Conservation (phyloP, 2,797 vertebrate species). For the Micromesistius poutassou region DNA sequence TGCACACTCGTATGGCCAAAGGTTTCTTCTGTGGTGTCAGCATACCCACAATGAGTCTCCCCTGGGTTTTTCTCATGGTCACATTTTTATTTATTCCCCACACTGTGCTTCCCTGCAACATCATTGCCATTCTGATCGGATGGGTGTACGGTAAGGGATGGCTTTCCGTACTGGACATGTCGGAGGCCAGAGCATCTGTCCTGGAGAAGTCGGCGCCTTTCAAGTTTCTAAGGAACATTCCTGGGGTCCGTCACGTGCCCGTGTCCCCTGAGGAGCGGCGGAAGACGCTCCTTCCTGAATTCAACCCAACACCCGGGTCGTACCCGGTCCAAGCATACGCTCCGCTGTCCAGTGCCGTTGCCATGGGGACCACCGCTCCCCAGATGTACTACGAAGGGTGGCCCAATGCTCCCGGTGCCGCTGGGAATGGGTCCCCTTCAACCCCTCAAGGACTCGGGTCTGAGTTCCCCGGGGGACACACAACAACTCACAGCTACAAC, state of each 20-base stretch:
- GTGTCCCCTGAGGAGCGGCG: constrained; percentile 58
- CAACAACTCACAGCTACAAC: constrained; percentile 36
- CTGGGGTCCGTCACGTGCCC: constrained; percentile 45
- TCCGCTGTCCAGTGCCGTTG: constrained; percentile 33
- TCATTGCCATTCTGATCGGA: constrained; percentile 54
- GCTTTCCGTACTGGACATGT: constrained; percentile 53
- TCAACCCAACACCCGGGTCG: constrained; percentile 61
- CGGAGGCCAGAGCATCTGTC: constrained; percentile 51
- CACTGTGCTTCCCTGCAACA: constrained; percentile 59
- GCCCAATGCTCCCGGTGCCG: constrained; percentile 17
- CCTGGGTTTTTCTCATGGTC: constrained; percentile 59
- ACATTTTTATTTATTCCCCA: constrained; percentile 45
- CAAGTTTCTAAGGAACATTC: constrained; percentile 47
- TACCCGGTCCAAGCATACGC: constrained; percentile 69
- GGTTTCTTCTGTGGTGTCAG: constrained; percentile 63
- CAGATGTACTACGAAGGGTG: constrained; percentile 57
- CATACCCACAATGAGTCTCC: constrained; percentile 60
- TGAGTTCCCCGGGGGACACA: constrained; percentile 26
- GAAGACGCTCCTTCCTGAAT: constrained; percentile 60
- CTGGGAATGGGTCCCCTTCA: constrained; percentile 6
- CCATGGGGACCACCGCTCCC: not conserved
- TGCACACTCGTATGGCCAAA: constrained; percentile 59
- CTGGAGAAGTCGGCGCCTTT: constrained; percentile 63
- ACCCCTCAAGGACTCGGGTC: constrained; percentile 27
- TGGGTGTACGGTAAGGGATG: constrained; percentile 59